These are phyloP conservation scores for Laothoe populi DNA, from an alignment of 2,888 invertebrate genomes.

Conservation along the genomic window DNA sequence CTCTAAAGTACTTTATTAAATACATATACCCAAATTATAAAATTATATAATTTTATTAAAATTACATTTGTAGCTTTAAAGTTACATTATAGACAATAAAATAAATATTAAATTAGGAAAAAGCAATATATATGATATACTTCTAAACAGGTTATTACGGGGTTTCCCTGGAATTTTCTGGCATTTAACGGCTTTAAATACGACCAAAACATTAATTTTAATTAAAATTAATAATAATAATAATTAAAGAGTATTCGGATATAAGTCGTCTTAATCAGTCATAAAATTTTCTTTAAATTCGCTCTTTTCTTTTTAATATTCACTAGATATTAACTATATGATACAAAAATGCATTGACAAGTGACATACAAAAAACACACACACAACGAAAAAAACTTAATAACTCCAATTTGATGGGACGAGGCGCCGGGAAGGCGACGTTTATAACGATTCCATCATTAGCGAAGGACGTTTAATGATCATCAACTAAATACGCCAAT, in stretches of 20 bases:
- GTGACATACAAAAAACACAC: not conserved
- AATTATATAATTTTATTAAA: too few relatives aligned
- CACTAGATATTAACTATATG: not conserved
- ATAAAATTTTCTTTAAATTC: not conserved
- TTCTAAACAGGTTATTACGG: not conserved
- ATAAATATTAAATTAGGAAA: not conserved
- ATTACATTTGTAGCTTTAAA: too few relatives aligned
- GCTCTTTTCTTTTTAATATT: not conserved
- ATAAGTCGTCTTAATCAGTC: not conserved
- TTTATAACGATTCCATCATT: conserved; percentile 37
- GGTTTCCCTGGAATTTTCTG: not conserved
- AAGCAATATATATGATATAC: not conserved
- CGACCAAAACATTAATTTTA: too few relatives aligned
- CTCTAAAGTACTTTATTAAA: not conserved
- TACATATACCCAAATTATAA: not conserved
- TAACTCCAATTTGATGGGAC: conserved; percentile 48
- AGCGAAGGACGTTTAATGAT: conserved; percentile 61
- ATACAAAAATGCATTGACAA: not conserved
- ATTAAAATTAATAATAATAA: too few relatives aligned
- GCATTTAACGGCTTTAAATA: not conserved
- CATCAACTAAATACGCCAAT: conserved; percentile 40
- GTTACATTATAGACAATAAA: too few relatives aligned
- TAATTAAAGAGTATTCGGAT: too few relatives aligned
- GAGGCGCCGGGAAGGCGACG: conserved; percentile 52
- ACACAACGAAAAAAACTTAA: conserved; percentile 44